These are phyloP conservation scores for Epinephelus lanceolatus DNA, from an alignment of 2,113 vertebrate species.

Conservation along the genomic window DNA sequence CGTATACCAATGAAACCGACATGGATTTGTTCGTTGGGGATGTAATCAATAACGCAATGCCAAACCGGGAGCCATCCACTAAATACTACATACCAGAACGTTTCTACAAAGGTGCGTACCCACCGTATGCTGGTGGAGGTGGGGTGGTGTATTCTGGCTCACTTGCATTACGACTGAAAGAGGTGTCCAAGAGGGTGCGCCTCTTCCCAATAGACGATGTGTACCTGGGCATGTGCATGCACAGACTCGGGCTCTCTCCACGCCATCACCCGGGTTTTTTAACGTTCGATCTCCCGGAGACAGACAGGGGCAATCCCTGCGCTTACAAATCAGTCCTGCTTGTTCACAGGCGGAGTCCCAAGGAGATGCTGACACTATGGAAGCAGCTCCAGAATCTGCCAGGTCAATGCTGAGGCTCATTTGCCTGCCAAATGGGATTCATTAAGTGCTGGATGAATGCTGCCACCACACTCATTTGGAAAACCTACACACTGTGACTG, in stretches of 20 bases:
- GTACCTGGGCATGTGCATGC: slow-evolving; percentile 83
- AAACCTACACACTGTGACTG: not conserved
- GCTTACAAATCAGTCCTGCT: slow-evolving; percentile 83
- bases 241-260: slow-evolving; percentile 81
- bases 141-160: slow-evolving; percentile 85
- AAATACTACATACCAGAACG: slow-evolving; percentile 87
- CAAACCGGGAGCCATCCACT: slow-evolving; percentile 79
- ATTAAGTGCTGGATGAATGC: not conserved
- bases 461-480: slow-evolving; percentile 17
- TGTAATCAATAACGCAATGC: slow-evolving; percentile 82
- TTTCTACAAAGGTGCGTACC: slow-evolving; percentile 85
- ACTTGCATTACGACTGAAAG: slow-evolving; percentile 75
- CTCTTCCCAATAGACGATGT: slow-evolving; percentile 89
- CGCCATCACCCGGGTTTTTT: slow-evolving; percentile 82
- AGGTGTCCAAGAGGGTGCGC: slow-evolving; percentile 76
- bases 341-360: slow-evolving; percentile 84
- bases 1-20: slow-evolving; percentile 35
- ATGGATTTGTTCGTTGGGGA: slow-evolving; percentile 83
- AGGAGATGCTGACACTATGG: slow-evolving; percentile 85
- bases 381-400: slow-evolving; percentile 66
- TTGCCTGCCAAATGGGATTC: slow-evolving; percentile 71
- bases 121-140: slow-evolving; percentile 86
- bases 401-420: slow-evolving; percentile 66
- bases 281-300: slow-evolving; percentile 83
- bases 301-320: slow-evolving; percentile 75